These are phyloP conservation scores for Burhinus oedicnemus DNA, from an alignment of 2,113 vertebrate species.

Conservation along the genomic window DNA sequence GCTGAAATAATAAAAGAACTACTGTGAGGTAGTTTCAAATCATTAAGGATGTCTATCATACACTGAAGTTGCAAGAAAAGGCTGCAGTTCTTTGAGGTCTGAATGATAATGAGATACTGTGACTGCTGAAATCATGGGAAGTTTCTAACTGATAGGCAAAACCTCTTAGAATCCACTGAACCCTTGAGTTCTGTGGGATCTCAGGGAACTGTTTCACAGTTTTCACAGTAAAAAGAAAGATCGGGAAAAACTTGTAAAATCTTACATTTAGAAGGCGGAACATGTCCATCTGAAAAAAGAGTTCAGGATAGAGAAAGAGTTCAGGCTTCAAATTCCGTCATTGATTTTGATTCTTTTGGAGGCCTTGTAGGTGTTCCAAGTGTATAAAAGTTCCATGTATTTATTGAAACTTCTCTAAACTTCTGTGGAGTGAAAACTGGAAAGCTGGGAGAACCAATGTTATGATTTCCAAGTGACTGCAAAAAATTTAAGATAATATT, in stretches of 20 bases:
- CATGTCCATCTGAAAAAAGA: neutral
- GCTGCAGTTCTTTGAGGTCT: neutral
- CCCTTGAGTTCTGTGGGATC: neutral
- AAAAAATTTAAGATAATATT: neutral
- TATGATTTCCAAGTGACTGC: neutral
- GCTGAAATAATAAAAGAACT: slow-evolving; percentile 5
- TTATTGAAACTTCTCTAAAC: neutral
- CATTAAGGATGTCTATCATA: neutral
- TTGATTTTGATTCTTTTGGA: neutral
- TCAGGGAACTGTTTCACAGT: neutral
- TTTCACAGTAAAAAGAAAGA: neutral
- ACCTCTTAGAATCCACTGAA: neutral
- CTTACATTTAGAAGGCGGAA: neutral
- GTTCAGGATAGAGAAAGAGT: neutral
- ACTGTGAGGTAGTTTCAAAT: neutral
- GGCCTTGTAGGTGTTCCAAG: neutral
- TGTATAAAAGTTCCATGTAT: neutral
- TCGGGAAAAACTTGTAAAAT: neutral
- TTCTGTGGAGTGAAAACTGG: neutral
- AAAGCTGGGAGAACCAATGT: neutral
- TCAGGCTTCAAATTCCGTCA: neutral
- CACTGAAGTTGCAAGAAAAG: neutral
- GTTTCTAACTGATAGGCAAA: neutral
- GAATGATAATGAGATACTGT: neutral
- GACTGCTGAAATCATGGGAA: neutral